phyloP scores from a whole-genome alignment of 2,797 vertebrate species.

The Dromococcyx pavoninus region DNA sequence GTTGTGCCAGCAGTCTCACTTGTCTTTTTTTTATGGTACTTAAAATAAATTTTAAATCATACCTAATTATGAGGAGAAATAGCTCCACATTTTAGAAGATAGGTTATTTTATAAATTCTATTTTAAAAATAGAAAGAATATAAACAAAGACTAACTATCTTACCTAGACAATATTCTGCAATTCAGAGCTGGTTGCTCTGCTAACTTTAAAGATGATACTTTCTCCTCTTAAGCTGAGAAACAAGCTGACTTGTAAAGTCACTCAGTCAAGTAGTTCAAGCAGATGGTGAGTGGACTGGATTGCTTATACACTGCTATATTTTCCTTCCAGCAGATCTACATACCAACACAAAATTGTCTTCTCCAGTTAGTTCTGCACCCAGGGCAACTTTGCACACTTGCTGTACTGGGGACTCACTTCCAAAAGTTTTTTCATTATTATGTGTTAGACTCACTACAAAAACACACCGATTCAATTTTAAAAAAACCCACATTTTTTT shows the following conservation, averaged over 20 bases:
- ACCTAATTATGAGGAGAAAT: conserved; percentile 6
- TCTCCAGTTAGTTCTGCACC: not conserved
- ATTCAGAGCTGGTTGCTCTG: conserved; percentile 12
- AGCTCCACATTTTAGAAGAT: not conserved
- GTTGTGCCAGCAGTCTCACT: not conserved
- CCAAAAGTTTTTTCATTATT: not conserved
- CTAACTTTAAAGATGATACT: not conserved
- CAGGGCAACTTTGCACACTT: not conserved
- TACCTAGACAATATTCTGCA: not conserved
- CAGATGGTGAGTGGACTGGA: not conserved
- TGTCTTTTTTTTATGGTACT: not conserved
- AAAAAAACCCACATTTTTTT: not conserved
- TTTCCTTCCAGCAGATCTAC: not conserved
- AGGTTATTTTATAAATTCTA: not conserved
- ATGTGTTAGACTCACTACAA: not conserved
- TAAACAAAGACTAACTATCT: not conserved
- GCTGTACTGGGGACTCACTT: not conserved
- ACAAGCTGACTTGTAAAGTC: not conserved
- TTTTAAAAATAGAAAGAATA: conserved; percentile 8
- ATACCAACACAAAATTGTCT: not conserved
- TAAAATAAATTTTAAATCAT: not conserved
- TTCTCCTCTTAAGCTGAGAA: not conserved
- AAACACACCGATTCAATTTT: not conserved
- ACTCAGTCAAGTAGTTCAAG: not conserved
- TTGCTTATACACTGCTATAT: not conserved